Base-by-base conservation (phyloP, 2,888 invertebrate species). In the Cephus sareptanus region DNA sequence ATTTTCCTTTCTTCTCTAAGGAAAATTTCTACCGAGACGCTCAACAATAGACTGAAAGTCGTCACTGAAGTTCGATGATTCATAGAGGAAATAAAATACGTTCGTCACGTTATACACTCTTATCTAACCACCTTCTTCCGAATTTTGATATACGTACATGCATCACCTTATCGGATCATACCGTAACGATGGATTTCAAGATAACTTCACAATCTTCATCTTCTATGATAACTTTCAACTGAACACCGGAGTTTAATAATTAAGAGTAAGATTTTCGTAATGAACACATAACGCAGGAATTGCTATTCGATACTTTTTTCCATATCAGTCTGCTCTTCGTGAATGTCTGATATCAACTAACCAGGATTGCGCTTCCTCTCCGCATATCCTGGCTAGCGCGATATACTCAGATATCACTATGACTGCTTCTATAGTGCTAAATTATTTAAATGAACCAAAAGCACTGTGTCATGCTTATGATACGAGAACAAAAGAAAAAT, bases 331-430 rank as follows among this genome's bases (percentile, higher is more conserved):
- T 23, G 56, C 56, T 56, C 56, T 23, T 15, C 12, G 3, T 71
- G 71, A 71, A 56, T 40, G 71, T 77, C 76, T 78, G 81, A 79
- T 86, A 87, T 83, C 83, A 82, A 84, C 83, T 86, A 78, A 84
- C 78, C 79, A 84, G 81, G 81, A 80, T 74, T 77, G 71, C 76
- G 81, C 70, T 85, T 86, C 85, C 87, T 86, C 80, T 81, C 74
- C 79, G 76, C 77, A 79, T 84, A 87, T 85, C 82, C 83, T 83
- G 82, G 77, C 69, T 71, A 23, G 71, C 15, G 71, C 71, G 71
- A 71, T 71, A 71, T 71, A 34, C 31, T 71, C 71, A 34, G 33
- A 33, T 71, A 71, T 33, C 56, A 23, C 23, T 23, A 23, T 56
- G 56, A 56, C 56, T 6, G 56, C 23, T 23, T 9, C 2, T 9